Percentiles rank a stretch among this genome's conserved stretches.
These are phyloP conservation scores for Megaceryle alcyon DNA, from an alignment of 2,797 vertebrate species.

Conservation along the genomic window DNA sequence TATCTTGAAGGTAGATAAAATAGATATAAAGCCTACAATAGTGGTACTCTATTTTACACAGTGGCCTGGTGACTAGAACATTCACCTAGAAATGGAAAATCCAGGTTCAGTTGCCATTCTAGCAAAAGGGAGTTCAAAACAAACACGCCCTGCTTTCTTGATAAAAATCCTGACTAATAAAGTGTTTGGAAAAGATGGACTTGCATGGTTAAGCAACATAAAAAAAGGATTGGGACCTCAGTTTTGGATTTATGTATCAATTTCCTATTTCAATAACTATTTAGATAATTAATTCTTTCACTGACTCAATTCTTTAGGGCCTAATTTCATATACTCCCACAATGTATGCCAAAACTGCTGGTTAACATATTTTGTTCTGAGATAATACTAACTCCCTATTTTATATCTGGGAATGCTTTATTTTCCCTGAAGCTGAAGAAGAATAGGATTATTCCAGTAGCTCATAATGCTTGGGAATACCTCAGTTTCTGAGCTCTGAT, in stretches of 20 bases:
- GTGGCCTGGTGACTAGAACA: neutral
- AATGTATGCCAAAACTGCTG: neutral
- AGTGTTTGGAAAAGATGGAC: neutral
- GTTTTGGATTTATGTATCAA: neutral
- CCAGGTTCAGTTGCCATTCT: neutral
- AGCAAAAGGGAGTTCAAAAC: neutral
- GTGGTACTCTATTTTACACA: neutral
- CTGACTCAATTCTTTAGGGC: neutral
- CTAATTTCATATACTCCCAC: neutral
- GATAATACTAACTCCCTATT: neutral
- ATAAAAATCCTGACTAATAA: neutral
- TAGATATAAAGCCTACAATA: neutral
- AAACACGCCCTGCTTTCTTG: neutral
- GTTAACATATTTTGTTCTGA: neutral
- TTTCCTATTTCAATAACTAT: neutral
- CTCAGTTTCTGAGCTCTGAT: neutral
- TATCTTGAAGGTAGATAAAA: neutral
- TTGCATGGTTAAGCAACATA: neutral
- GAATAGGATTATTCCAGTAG: neutral
- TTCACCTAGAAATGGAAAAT: neutral
- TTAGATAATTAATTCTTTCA: neutral
- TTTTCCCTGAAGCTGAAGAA: conserved; percentile 2
- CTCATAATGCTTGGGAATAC: conserved; percentile 1
- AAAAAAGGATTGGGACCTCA: neutral
- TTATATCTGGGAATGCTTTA: neutral